Conservation (phyloP, 2,888 invertebrate genomes). For the Brassicogethes aeneus region DNA sequence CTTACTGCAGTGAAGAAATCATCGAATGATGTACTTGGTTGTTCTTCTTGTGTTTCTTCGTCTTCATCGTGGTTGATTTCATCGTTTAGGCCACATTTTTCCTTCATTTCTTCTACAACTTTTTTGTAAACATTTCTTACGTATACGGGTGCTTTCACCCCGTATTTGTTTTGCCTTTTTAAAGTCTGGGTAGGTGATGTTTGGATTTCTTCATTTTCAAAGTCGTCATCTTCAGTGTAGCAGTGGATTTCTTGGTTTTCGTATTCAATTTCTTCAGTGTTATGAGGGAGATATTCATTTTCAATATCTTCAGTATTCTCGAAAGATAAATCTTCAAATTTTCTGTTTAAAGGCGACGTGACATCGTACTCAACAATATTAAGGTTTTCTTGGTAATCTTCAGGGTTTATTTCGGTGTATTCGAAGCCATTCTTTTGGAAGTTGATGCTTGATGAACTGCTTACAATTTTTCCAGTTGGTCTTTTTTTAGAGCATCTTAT, state of each 20-base stretch:
- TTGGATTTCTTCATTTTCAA: background rate
- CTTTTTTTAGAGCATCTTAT: background rate
- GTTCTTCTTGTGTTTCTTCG: background rate
- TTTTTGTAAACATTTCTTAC: constrained; percentile 20
- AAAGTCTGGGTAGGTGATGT: background rate
- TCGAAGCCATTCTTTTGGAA: background rate
- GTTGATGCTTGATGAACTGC: background rate
- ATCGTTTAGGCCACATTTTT: constrained; percentile 13
- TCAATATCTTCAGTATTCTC: background rate
- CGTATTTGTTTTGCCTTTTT: constrained; percentile 17
- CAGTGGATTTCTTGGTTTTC: background rate
- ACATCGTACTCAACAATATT: background rate
- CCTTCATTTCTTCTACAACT: constrained; percentile 26
- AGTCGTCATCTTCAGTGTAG: background rate
- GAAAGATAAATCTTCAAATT: background rate
- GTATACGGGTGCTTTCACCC: constrained; percentile 19
- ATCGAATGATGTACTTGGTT: background rate
- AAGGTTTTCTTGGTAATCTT: background rate
- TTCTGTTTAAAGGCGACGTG: background rate
- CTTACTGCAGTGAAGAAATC: background rate
- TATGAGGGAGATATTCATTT: background rate
- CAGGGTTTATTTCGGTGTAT: background rate
- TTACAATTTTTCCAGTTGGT: background rate
- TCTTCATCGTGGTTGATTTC: constrained; percentile 5
- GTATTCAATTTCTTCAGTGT: background rate